phyloP scores from a whole-genome alignment of 2,113 vertebrate species.

The Cryptotis parvus region DNA sequence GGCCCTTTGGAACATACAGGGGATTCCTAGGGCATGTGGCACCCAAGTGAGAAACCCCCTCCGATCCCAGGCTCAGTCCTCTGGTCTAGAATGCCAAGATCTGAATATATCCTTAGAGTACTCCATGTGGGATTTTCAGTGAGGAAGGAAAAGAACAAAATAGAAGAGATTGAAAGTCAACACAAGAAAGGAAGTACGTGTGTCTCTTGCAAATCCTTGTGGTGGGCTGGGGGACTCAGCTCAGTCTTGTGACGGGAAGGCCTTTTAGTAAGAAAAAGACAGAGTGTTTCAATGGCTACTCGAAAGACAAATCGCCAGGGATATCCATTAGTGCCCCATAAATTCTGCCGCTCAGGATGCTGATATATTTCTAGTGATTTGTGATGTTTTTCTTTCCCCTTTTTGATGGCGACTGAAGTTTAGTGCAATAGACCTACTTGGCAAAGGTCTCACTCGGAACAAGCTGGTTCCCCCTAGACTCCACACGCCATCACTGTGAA shows the following conservation, averaged over 20 bases:
- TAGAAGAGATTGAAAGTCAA: too few relatives aligned
- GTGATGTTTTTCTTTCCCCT: constrained; percentile 69
- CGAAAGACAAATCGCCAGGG: constrained; percentile 60
- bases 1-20: not conserved
- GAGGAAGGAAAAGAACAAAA: not conserved
- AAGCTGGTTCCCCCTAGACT: not conserved
- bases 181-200: not conserved
- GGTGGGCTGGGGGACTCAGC: not conserved
- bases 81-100: not conserved
- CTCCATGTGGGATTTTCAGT: not conserved
- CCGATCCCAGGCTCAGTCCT: too few relatives aligned
- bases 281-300: constrained; percentile 60
- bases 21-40: too few relatives aligned
- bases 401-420: constrained; percentile 62
- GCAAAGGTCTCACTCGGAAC: constrained; percentile 40
- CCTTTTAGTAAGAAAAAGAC: constrained; percentile 67
- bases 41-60: too few relatives aligned
- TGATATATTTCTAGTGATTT: constrained; percentile 74
- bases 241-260: constrained; percentile 34
- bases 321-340: constrained; percentile 71
- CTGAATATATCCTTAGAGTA: not conserved
- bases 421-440: constrained; percentile 50
- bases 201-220: not conserved
- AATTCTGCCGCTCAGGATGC: constrained; percentile 67
- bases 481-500: not conserved